Evolutionary conservation across 2,797 vertebrate genomes (phyloP).

Genomic region (Yasuhikotakia modesta): DNA sequence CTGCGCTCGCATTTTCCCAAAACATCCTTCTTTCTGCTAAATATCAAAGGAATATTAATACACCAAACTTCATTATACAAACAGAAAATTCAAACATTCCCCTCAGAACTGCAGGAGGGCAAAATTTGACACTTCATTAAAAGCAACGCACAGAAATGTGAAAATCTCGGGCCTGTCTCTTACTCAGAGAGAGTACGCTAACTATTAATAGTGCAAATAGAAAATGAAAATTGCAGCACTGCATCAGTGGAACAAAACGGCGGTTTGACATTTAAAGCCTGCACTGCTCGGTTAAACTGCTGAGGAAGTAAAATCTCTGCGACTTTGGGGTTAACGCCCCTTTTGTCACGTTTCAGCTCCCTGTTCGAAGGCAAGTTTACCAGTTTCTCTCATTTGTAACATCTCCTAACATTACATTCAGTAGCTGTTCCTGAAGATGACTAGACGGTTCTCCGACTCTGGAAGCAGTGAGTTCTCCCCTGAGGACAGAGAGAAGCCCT

Average conservation of each 20-base stretch:
- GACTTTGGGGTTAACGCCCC: background rate
- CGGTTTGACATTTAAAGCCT: conserved; percentile 7
- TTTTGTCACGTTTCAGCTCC: background rate
- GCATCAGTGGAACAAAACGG: background rate
- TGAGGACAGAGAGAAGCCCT: conserved; percentile 18
- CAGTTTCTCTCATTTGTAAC: background rate
- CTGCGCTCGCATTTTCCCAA: background rate
- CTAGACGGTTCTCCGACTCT: background rate
- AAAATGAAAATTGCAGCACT: background rate
- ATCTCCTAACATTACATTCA: background rate
- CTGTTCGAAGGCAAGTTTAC: background rate
- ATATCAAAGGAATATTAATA: conserved; percentile 43
- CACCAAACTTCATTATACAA: conserved; percentile 36
- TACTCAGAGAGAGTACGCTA: background rate
- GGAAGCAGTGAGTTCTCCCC: background rate
- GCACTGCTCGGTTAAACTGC: background rate
- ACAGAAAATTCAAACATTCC: conserved; percentile 34
- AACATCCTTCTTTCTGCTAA: background rate
- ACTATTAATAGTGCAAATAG: conserved; percentile 12
- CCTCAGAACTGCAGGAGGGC: conserved; percentile 22
- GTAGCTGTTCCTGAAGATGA: conserved; percentile 1
- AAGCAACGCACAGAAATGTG: background rate
- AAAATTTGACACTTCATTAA: conserved; percentile 40
- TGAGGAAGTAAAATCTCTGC: background rate
- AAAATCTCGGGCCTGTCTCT: background rate